These are phyloP conservation scores for Cantharis lateralis DNA, from an alignment of 2,888 invertebrate genomes.

Conservation along the genomic window DNA sequence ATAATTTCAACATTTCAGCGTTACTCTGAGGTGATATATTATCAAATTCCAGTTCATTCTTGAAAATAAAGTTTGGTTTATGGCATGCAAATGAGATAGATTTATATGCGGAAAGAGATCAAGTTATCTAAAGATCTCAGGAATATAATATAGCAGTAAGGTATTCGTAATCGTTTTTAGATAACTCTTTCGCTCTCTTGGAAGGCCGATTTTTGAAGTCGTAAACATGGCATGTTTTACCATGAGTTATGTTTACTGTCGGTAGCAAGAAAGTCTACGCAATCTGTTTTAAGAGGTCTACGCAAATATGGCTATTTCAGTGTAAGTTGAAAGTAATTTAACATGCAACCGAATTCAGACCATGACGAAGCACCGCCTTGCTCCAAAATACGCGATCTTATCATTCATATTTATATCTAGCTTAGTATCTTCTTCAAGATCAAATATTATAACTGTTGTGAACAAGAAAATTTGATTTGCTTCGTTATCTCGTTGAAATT, in stretches of 20 bases:
- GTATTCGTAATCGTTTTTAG: conserved; percentile 41
- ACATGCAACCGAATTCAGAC: conserved; percentile 28
- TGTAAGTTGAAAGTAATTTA: conserved; percentile 24
- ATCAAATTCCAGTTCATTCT: conserved; percentile 26
- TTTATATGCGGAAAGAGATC: conserved; percentile 32
- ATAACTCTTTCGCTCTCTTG: conserved; percentile 29
- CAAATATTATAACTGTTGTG: conserved; percentile 19
- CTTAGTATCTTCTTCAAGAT: conserved; percentile 17
- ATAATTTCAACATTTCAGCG: conserved; percentile 23
- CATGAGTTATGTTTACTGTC: conserved; percentile 32
- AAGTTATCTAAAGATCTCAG: conserved; percentile 30
- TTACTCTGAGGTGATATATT: conserved; percentile 25
- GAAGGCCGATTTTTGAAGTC: conserved; percentile 27
- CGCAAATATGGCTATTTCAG: conserved; percentile 29
- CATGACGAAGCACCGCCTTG: conserved; percentile 24
- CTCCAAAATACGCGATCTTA: conserved; percentile 26
- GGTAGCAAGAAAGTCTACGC: conserved; percentile 29
- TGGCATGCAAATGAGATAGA: conserved; percentile 33
- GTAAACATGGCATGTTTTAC: conserved; percentile 34
- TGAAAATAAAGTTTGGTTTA: conserved; percentile 32
- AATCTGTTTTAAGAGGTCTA: conserved; percentile 28
- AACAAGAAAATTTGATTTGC: conserved; percentile 21
- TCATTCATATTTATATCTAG: conserved; percentile 26
- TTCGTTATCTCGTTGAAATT: conserved; percentile 18
- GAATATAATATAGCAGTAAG: conserved; percentile 35